Conservation (phyloP, 2,113 vertebrate genomes). For the Hydrolagus affinis region DNA sequence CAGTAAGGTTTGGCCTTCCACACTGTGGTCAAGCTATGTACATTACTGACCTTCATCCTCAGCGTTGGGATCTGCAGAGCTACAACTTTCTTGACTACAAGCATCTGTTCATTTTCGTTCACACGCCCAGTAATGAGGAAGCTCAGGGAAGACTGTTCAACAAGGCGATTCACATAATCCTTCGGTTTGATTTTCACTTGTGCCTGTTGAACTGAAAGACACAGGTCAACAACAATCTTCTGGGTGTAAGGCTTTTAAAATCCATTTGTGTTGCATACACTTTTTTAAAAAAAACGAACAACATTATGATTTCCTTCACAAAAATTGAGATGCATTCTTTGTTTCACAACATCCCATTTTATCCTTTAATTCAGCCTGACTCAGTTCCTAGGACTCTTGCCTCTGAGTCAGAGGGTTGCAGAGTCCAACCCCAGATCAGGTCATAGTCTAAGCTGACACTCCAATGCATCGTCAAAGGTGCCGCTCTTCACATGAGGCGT, state of each 20-base stretch:
- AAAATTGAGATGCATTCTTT: neutral
- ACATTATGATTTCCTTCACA: neutral
- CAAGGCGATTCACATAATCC: conserved; percentile 69
- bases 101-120: conserved; percentile 64
- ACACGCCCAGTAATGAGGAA: conserved; percentile 79
- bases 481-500: too few relatives aligned
- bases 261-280: neutral
- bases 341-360: neutral
- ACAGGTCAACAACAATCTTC: neutral
- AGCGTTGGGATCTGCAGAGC: conserved; percentile 65
- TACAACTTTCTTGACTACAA: conserved; percentile 67
- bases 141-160: conserved; percentile 83
- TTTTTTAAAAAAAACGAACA: too few relatives aligned
- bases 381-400: too few relatives aligned
- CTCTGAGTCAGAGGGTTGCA: neutral
- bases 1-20: neutral
- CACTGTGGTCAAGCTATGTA: neutral
- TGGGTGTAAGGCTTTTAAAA: neutral
- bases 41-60: conserved; percentile 62
- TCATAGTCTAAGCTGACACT: too few relatives aligned
- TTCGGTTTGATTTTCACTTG: conserved; percentile 53
- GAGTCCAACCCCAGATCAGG: too few relatives aligned
- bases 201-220: neutral
- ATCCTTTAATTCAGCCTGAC: neutral
- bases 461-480: too few relatives aligned